phyloP scores from a whole-genome alignment of 2,797 vertebrate species.

The Anguilla megastoma region DNA sequence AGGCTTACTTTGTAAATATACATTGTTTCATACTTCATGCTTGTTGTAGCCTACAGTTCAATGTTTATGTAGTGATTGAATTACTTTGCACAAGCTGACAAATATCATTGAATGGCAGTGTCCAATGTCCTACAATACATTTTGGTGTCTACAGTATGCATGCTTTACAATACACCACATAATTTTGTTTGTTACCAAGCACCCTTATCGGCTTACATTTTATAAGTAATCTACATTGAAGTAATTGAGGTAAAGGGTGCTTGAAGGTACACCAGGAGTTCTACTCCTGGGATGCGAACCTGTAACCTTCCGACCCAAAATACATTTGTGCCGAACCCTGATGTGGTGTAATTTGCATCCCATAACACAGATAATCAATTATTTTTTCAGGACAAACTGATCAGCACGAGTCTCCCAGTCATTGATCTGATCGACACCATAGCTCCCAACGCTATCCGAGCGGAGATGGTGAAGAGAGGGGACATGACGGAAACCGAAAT shows the following conservation, averaged over 20 bases:
- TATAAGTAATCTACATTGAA: background rate
- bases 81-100: background rate
- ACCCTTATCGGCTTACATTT: background rate
- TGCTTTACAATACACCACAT: background rate
- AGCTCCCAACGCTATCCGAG: conserved; percentile 81
- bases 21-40: background rate
- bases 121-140: background rate
- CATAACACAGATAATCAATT: background rate
- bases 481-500: conserved; percentile 73
- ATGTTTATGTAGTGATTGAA: background rate
- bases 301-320: background rate
- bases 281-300: background rate
- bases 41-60: background rate
- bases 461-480: conserved; percentile 85
- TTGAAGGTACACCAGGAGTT: background rate
- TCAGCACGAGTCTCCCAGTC: conserved; percentile 93
- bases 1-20: background rate
- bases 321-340: background rate
- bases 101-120: background rate
- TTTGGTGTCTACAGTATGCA: too few species aligned
- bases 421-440: conserved; percentile 93
- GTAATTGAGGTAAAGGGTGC: background rate
- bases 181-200: background rate
- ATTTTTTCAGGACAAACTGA: conserved; percentile 82
- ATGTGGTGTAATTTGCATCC: background rate